Percentiles rank a stretch among this genome's conserved stretches.
phyloP scores from a whole-genome alignment of 1,140 invertebrate genomes.

The Mactra quadrangularis region DNA sequence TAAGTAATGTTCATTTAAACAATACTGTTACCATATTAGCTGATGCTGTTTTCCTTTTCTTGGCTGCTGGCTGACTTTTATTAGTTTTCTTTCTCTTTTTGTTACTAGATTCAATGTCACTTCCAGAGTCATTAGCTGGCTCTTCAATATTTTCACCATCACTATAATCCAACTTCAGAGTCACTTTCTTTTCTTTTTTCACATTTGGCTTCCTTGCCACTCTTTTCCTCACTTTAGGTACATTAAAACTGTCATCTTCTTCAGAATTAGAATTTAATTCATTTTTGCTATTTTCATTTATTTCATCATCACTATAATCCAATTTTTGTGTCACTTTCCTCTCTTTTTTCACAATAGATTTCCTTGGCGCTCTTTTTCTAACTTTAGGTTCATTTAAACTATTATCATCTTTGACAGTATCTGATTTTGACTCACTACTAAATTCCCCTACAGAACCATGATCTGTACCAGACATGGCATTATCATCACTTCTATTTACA shows the following conservation, averaged over 20 bases:
- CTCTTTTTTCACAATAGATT: no score
- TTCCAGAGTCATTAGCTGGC: no score
- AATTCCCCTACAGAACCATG: not conserved
- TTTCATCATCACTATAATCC: not conserved
- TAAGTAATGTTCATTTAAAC: no score
- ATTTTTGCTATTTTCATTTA: not conserved
- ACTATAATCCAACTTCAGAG: slow-evolving; percentile 34
- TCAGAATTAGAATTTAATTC: slow-evolving; percentile 57
- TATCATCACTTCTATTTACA: no score
- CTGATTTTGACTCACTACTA: no score
- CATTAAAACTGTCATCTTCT: not conserved
- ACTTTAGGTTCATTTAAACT: no score
- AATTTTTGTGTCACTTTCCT: no score
- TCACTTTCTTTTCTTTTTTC: slow-evolving; percentile 26
- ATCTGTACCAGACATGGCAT: not conserved
- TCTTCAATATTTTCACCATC: slow-evolving; percentile 13
- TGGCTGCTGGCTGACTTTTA: slow-evolving; percentile 17
- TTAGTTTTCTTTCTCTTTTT: slow-evolving; percentile 46
- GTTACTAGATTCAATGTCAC: no score
- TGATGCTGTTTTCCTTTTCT: slow-evolving; percentile 32
- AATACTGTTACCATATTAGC: slow-evolving; percentile 15
- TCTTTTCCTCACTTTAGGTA: not conserved
- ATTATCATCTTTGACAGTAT: no score
- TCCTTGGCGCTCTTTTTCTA: no score
- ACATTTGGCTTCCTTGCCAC: not conserved